phyloP scores from a whole-genome alignment of 2,113 vertebrate genomes.

The Sylvicapra grimmia region DNA sequence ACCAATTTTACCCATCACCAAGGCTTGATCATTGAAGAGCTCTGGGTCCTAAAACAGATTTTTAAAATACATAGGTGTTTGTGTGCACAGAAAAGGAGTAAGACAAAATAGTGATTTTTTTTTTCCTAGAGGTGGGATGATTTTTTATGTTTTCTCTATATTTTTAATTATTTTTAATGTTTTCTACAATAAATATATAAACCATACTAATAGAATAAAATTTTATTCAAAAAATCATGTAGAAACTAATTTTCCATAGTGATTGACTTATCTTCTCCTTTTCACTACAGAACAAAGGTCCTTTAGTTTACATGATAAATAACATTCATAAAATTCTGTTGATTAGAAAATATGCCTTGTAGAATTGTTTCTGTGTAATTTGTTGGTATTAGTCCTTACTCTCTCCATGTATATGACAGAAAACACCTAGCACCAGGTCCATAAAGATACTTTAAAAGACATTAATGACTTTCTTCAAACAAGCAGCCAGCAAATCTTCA shows the following conservation, averaged over 20 bases:
- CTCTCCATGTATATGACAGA: not conserved
- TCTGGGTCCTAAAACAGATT: not conserved
- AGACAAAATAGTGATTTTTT: not conserved
- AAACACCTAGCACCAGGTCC: not conserved
- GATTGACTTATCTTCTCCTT: not conserved
- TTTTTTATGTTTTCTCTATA: not conserved
- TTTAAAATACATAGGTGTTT: not conserved
- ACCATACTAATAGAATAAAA: not conserved
- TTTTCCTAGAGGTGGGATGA: not conserved
- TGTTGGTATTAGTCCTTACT: not conserved
- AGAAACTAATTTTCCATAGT: constrained; percentile 9
- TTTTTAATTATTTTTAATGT: not conserved
- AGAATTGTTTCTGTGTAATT: not conserved
- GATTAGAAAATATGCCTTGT: not conserved
- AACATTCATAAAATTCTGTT: not conserved
- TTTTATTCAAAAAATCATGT: not conserved
- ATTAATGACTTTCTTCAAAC: not conserved
- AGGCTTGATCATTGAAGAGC: not conserved
- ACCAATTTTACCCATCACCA: not conserved
- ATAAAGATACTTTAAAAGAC: not conserved
- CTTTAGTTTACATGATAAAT: not conserved
- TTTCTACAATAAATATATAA: not conserved
- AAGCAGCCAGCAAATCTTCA: not conserved
- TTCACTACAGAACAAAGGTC: not conserved
- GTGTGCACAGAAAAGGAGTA: not conserved